Evolutionary conservation across 2,888 invertebrate genomes (phyloP).

Genomic region (Microchrysa polita): DNA sequence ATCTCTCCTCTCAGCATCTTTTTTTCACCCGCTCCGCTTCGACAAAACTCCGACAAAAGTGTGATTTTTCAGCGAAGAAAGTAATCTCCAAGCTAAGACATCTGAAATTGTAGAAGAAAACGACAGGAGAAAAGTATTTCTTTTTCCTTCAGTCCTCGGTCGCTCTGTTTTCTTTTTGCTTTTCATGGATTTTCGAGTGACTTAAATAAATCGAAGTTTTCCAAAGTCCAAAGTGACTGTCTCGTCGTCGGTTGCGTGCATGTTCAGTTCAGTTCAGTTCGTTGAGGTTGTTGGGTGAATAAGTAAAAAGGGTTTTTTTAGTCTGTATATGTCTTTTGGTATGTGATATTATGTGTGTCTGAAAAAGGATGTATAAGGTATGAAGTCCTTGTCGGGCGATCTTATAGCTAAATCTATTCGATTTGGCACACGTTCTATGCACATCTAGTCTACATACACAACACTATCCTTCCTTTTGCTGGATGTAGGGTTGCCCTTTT

Average conservation of each 20-base stretch:
- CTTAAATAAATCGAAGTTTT: conserved; percentile 39
- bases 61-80: conserved; percentile 33
- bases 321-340: too few species aligned
- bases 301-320: background rate
- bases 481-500: background rate
- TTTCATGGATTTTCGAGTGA: conserved; percentile 26
- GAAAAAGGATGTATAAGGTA: background rate
- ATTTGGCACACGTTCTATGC: conserved; percentile 28
- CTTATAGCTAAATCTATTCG: conserved; percentile 35
- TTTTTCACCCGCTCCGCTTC: conserved; percentile 2
- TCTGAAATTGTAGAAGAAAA: conserved; percentile 38
- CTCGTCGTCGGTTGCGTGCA: too few species aligned
- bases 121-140: background rate
- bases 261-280: too few species aligned
- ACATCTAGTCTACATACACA: too few species aligned
- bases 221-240: background rate
- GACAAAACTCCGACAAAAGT: conserved; percentile 16
- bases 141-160: too few species aligned
- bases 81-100: conserved; percentile 24
- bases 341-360: too few species aligned
- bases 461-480: background rate
- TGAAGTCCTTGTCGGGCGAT: background rate
- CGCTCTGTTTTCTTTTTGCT: background rate
- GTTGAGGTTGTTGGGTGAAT: background rate
- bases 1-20: background rate